These are phyloP conservation scores for Cyprinodon tularosa DNA, from an alignment of 2,113 vertebrate genomes.

Conservation along the genomic window DNA sequence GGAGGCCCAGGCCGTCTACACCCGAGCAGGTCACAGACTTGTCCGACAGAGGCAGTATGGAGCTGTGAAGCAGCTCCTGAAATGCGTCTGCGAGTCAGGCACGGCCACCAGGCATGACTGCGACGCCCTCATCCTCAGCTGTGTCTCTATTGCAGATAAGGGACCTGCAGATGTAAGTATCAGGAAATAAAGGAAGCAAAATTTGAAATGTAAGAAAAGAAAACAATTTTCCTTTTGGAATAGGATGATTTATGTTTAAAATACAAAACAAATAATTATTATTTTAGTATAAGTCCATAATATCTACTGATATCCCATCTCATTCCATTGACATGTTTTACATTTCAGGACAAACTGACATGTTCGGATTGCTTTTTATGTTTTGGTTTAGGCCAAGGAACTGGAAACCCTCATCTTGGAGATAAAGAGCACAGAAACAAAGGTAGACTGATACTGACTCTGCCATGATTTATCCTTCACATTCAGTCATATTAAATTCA, in stretches of 20 bases:
- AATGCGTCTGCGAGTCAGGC: conserved; percentile 94
- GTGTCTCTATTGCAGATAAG: conserved; percentile 85
- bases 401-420: conserved; percentile 93
- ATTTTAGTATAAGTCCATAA: no score
- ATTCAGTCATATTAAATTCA: neutral
- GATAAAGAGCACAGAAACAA: conserved; percentile 89
- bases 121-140: conserved; percentile 90
- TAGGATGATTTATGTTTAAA: no score
- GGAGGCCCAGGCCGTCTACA: conserved; percentile 88
- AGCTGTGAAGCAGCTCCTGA: conserved; percentile 90
- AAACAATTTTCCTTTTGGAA: no score
- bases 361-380: neutral
- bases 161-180: conserved; percentile 85
- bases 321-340: neutral
- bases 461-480: neutral
- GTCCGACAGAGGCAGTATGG: conserved; percentile 85
- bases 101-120: conserved; percentile 89
- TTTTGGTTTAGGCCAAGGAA: conserved; percentile 82
- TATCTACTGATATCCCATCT: no score
- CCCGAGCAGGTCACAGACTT: conserved; percentile 86
- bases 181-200: neutral
- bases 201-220: no score
- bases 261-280: no score
- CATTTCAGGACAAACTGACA: neutral
- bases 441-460: conserved; percentile 76